Percentiles rank a stretch among this genome's conserved stretches.
Conservation (phyloP, 1,140 invertebrate genomes). For the Macrobrachium rosenbergii region DNA sequence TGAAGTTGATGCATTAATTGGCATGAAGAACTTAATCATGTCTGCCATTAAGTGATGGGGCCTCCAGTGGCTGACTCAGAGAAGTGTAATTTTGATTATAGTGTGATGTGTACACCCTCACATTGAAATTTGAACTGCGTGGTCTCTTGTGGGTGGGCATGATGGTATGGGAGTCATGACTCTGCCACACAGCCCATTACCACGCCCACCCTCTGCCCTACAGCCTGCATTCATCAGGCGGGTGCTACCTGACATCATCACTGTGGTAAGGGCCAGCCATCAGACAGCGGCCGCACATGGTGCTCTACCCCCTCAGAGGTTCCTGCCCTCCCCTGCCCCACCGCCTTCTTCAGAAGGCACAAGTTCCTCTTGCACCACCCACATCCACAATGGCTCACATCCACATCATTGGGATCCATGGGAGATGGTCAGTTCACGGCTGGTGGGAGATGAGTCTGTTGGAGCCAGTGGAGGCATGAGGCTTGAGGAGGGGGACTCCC, state of each 20-base stretch:
- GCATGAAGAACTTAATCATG: no score
- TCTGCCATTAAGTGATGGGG: no score
- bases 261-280: conserved; percentile 15
- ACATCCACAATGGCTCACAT: background rate
- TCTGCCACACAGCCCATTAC: conserved; percentile 5
- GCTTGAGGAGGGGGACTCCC: background rate
- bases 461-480: conserved; percentile 2
- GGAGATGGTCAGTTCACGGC: background rate
- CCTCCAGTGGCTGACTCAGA: background rate
- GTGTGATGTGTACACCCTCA: background rate
- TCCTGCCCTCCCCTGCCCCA: background rate
- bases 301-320: background rate
- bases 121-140: background rate
- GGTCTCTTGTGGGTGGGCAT: no score
- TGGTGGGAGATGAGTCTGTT: background rate
- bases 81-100: background rate
- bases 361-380: background rate
- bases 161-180: conserved; percentile 16
- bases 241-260: conserved; percentile 40
- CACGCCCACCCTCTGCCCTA: conserved; percentile 14
- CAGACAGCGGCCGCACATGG: background rate
- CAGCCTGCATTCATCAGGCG: background rate
- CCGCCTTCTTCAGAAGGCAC: background rate
- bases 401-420: background rate
- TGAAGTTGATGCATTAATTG: no score